Evolutionary conservation across 2,797 vertebrate genomes (phyloP).

Genomic region (Spinus olivaceus): DNA sequence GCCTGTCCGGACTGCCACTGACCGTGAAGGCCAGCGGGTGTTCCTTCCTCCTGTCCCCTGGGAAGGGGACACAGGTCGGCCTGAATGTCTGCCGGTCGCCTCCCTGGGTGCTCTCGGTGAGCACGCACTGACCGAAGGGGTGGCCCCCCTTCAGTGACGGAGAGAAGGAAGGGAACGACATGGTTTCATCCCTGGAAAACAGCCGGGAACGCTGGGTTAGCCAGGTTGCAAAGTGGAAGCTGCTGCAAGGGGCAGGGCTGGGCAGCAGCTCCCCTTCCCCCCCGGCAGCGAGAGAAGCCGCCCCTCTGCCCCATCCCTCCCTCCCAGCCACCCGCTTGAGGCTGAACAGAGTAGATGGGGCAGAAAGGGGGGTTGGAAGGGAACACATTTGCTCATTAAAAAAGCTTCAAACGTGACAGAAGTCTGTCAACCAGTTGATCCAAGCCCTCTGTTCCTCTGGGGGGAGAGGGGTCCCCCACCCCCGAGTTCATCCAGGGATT

Average conservation of each 20-base stretch:
- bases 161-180: not conserved
- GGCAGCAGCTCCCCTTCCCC: not conserved
- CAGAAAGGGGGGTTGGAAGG: constrained; percentile 20
- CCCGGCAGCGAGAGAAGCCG: not conserved
- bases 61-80: no score
- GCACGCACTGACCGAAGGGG: not conserved
- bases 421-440: not conserved
- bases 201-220: not conserved
- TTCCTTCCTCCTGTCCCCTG: not conserved
- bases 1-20: not conserved
- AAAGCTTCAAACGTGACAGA: constrained; percentile 21
- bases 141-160: not conserved
- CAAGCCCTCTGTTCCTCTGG: not conserved
- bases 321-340: not conserved
- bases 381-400: constrained; percentile 35
- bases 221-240: not conserved
- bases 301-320: not conserved
- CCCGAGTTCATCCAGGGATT: not conserved
- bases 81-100: not conserved
- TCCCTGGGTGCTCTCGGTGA: not conserved
- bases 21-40: not conserved
- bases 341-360: constrained; percentile 50
- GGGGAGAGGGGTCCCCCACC: no score
- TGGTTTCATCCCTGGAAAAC: not conserved
- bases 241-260: not conserved